These are phyloP conservation scores for Phlogophora meticulosa DNA, from an alignment of 2,888 invertebrate species.

Conservation along the genomic window DNA sequence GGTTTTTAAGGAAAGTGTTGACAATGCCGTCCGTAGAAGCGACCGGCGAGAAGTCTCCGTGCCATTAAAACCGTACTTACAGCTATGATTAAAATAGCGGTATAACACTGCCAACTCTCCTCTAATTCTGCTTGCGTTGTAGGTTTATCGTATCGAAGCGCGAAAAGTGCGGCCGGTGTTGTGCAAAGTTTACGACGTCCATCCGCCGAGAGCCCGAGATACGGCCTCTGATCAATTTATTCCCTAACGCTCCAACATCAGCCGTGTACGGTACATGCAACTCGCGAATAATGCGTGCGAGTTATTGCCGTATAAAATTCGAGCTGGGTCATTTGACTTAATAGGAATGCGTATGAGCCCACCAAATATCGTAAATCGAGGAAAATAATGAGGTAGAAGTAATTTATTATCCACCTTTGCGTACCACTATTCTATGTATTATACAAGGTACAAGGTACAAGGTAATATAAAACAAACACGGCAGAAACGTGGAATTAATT, in stretches of 20 bases:
- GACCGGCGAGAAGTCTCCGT: too few species aligned
- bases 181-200: slow-evolving; percentile 79
- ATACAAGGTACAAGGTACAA: too few species aligned
- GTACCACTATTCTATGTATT: too few species aligned
- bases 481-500: slow-evolving; percentile 3
- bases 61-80: too few species aligned
- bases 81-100: too few species aligned
- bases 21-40: too few species aligned
- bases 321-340: slow-evolving; percentile 80
- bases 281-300: slow-evolving; percentile 73
- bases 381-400: slow-evolving; percentile 65
- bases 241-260: slow-evolving; percentile 68
- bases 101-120: too few species aligned
- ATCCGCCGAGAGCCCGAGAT: slow-evolving; percentile 77
- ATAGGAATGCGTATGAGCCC: slow-evolving; percentile 75
- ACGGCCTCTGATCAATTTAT: slow-evolving; percentile 76
- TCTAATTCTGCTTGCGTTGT: slow-evolving; percentile 60
- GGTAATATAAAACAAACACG: background rate
- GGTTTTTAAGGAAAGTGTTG: too few species aligned
- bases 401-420: slow-evolving; percentile 38
- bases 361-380: slow-evolving; percentile 71
- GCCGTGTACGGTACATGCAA: slow-evolving; percentile 47
- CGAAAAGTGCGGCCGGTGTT: slow-evolving; percentile 76
- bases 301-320: slow-evolving; percentile 83
- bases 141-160: slow-evolving; percentile 73